These are phyloP conservation scores for Fundulus diaphanus DNA, from an alignment of 2,797 vertebrate genomes.

Conservation along the genomic window DNA sequence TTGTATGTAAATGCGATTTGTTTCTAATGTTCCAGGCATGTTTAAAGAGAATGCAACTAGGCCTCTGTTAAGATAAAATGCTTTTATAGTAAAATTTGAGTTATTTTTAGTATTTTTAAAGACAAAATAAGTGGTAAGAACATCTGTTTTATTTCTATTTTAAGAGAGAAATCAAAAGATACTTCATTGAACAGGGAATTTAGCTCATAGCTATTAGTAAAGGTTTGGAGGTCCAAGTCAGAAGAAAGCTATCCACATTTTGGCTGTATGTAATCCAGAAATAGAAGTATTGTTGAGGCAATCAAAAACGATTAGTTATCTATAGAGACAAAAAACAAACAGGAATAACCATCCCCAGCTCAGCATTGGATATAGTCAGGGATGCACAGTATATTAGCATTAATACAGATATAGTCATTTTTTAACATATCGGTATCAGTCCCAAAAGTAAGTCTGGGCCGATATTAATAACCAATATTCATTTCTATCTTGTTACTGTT, in stretches of 20 bases:
- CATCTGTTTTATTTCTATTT: background rate
- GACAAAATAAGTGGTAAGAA: background rate
- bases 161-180: background rate
- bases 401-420: too few relatives aligned
- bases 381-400: too few relatives aligned
- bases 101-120: background rate
- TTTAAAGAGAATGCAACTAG: background rate
- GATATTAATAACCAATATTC: too few relatives aligned
- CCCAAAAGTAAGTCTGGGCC: too few relatives aligned
- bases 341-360: background rate
- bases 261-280: too few relatives aligned
- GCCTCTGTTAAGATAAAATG: background rate
- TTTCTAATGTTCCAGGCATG: background rate
- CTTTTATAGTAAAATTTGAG: background rate
- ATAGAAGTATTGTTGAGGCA: background rate
- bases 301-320: background rate
- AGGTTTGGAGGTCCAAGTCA: background rate
- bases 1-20: constrained; percentile 3
- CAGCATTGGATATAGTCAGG: background rate
- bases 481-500: too few relatives aligned
- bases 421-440: too few relatives aligned
- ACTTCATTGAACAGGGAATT: background rate
- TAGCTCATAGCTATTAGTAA: background rate
- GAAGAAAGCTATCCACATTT: too few relatives aligned
- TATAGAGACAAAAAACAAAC: background rate